These are phyloP conservation scores for Pachymerium ferrugineum DNA, from an alignment of 2,888 invertebrate genomes.

Conservation along the genomic window DNA sequence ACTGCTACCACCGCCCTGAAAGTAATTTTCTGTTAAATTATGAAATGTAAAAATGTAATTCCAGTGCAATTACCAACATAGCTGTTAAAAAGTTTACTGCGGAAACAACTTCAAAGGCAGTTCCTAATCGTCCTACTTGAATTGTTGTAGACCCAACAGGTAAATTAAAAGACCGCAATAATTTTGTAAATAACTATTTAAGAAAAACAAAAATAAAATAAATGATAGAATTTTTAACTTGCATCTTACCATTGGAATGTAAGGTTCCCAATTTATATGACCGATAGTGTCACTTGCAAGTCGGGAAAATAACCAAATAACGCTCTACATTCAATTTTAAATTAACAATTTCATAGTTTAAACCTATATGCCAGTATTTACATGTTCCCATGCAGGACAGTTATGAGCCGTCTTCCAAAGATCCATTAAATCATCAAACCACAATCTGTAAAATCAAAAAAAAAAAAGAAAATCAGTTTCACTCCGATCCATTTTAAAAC, in stretches of 20 bases:
- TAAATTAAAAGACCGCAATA: conserved; percentile 64
- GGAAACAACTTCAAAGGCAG: conserved; percentile 53
- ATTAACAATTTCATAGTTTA: background rate
- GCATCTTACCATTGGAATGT: conserved; percentile 57
- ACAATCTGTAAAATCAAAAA: conserved; percentile 53
- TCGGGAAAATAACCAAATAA: conserved; percentile 67
- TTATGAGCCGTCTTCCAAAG: conserved; percentile 74
- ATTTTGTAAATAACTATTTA: conserved; percentile 38
- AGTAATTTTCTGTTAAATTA: too few species aligned
- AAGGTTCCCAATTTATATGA: conserved; percentile 78
- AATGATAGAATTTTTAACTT: background rate
- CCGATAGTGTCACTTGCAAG: conserved; percentile 71
- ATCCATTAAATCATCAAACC: conserved; percentile 71
- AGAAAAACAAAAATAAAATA: conserved; percentile 28
- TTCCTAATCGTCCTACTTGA: conserved; percentile 35
- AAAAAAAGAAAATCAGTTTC: background rate
- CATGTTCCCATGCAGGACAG: conserved; percentile 59
- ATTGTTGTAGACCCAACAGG: conserved; percentile 60
- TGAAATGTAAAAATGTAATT: conserved; percentile 16
- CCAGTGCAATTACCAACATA: conserved; percentile 50
- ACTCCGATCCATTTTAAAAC: background rate
- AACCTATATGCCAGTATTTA: background rate
- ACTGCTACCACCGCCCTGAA: conserved; percentile 61
- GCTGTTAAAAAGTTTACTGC: conserved; percentile 55
- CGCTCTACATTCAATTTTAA: conserved; percentile 51